phyloP scores from a whole-genome alignment of 2,797 vertebrate species.

The Limnodromus scolopaceus region DNA sequence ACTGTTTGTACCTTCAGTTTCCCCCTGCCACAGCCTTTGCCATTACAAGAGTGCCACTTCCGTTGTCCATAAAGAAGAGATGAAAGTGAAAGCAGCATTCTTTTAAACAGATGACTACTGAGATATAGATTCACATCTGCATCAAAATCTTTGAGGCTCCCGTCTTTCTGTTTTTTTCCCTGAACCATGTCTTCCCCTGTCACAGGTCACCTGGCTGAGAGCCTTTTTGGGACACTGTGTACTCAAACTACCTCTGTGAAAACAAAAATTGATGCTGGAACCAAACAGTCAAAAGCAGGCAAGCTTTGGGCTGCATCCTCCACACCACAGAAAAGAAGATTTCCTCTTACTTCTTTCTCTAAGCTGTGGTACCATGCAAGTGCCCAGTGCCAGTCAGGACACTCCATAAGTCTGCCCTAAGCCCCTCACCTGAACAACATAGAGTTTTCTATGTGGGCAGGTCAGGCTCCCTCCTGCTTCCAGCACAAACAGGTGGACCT shows the following conservation, averaged over 20 bases:
- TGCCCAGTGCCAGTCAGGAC: neutral
- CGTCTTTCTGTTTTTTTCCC: neutral
- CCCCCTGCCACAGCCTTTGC: neutral
- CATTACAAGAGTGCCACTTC: neutral
- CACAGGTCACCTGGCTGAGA: neutral
- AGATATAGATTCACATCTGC: neutral
- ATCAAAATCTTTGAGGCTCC: neutral
- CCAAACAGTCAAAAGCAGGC: neutral
- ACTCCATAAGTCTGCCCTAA: neutral
- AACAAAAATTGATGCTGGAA: neutral
- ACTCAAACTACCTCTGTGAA: neutral
- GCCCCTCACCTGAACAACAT: neutral
- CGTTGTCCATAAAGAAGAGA: neutral
- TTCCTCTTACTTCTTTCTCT: neutral
- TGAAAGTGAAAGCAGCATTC: neutral
- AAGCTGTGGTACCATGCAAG: neutral
- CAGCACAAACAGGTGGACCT: neutral
- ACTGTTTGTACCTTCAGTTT: neutral
- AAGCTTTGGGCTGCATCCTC: neutral
- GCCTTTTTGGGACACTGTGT: neutral
- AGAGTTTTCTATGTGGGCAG: neutral
- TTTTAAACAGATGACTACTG: neutral
- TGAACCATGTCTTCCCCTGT: neutral
- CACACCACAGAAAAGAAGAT: neutral
- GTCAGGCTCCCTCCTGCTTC: neutral